Evolutionary conservation across 2,888 invertebrate species (phyloP).

Genomic region (Eupithecia tripunctaria): DNA sequence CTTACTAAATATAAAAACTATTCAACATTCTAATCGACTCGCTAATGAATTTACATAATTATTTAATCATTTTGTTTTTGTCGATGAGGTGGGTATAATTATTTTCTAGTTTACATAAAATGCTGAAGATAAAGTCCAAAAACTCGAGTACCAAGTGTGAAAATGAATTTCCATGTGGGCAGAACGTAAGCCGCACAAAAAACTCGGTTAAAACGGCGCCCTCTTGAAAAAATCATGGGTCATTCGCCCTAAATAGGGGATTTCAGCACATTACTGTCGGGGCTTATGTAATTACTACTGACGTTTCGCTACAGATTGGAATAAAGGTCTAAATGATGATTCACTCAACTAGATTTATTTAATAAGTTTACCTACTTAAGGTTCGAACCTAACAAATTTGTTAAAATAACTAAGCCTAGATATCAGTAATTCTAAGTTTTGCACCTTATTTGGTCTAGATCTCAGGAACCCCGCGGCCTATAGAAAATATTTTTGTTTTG

Average conservation of each 20-base stretch:
- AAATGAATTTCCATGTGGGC: not conserved
- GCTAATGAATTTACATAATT: too few species aligned
- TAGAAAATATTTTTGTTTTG: too few species aligned
- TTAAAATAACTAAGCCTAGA: too few species aligned
- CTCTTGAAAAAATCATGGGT: conserved; percentile 49
- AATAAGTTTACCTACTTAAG: not conserved
- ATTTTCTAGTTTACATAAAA: not conserved
- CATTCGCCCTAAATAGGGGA: conserved; percentile 47
- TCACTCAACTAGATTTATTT: conserved; percentile 1
- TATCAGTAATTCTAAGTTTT: too few species aligned
- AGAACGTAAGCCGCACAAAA: conserved; percentile 37
- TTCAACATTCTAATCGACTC: too few species aligned
- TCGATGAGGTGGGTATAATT: not conserved
- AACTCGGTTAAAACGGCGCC: conserved; percentile 37
- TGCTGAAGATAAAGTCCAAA: not conserved
- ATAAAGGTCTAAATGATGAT: not conserved
- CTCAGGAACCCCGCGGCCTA: too few species aligned
- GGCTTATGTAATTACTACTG: conserved; percentile 51
- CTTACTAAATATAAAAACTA: too few species aligned
- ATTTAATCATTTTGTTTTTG: too few species aligned
- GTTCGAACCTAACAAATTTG: too few species aligned
- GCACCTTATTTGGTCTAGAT: too few species aligned
- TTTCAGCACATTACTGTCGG: conserved; percentile 51
- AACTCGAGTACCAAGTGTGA: not conserved
- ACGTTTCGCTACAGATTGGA: conserved; percentile 4